These are phyloP conservation scores for Monomorium pharaonis DNA, from an alignment of 1,140 invertebrate species.

Conservation along the genomic window DNA sequence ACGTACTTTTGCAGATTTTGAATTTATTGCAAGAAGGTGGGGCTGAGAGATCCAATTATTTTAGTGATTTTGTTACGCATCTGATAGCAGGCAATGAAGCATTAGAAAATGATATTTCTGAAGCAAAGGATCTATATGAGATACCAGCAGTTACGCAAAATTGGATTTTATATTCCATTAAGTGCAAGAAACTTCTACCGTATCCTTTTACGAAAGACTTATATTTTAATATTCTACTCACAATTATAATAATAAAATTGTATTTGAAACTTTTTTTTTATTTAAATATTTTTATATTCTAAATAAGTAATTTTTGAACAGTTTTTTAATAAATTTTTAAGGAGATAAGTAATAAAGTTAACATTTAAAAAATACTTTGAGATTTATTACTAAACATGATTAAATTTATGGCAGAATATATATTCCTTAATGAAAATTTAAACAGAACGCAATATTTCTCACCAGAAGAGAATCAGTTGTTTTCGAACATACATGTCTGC, in stretches of 20 bases:
- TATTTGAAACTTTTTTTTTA: not conserved
- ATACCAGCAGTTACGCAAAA: constrained; percentile 93
- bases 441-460: constrained; percentile 87
- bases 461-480: constrained; percentile 88
- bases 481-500: constrained; percentile 90
- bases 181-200: constrained; percentile 89
- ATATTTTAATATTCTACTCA: constrained; percentile 30
- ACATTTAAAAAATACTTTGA: not conserved
- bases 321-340: not conserved
- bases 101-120: constrained; percentile 91
- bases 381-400: not conserved
- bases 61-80: constrained; percentile 95
- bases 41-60: constrained; percentile 93
- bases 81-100: constrained; percentile 93
- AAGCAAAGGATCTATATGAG: constrained; percentile 96
- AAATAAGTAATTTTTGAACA: not conserved
- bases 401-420: not conserved
- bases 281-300: not conserved
- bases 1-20: constrained; percentile 87
- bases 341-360: not conserved
- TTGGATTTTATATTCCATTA: constrained; percentile 92
- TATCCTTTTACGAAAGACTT: constrained; percentile 86
- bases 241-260: not conserved
- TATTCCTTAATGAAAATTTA: constrained; percentile 71
- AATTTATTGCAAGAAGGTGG: constrained; percentile 92